These are phyloP conservation scores for Polydrusus pterygomalis DNA, from an alignment of 2,888 invertebrate species.

Conservation along the genomic window DNA sequence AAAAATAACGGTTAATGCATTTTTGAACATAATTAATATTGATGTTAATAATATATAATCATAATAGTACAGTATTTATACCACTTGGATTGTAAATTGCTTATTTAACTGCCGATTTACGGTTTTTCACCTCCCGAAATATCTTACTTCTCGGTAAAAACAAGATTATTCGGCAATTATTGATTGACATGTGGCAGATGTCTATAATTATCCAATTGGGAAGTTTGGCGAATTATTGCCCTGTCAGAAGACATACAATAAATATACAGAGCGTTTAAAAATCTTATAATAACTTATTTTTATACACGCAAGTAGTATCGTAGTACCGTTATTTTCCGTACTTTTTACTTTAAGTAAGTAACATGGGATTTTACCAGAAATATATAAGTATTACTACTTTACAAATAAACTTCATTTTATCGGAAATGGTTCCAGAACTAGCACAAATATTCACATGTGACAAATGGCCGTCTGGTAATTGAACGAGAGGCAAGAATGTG, in stretches of 20 bases:
- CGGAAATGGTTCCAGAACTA: too few relatives aligned
- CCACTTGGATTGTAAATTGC: constrained; percentile 1
- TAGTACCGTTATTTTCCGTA: too few relatives aligned
- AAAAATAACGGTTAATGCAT: constrained; percentile 3
- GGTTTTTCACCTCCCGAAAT: constrained; percentile 6
- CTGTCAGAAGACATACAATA: not conserved
- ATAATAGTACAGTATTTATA: constrained; percentile 4
- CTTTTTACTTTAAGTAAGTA: too few relatives aligned
- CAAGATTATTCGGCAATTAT: not conserved
- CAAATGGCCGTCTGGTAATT: too few relatives aligned
- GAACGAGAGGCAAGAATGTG: too few relatives aligned
- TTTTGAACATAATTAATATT: not conserved
- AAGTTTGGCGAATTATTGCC: not conserved
- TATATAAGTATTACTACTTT: too few relatives aligned
- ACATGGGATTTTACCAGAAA: too few relatives aligned
- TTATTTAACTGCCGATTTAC: constrained; percentile 1
- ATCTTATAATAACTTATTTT: too few relatives aligned
- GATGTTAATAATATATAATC: not conserved
- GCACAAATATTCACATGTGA: too few relatives aligned
- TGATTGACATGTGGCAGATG: not conserved
- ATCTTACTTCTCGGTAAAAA: constrained; percentile 1
- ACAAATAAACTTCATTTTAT: too few relatives aligned
- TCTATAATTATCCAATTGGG: constrained; percentile 3
- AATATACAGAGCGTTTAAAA: not conserved
- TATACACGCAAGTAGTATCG: too few relatives aligned